Evolutionary conservation across 2,888 invertebrate genomes (phyloP), one percentile per base, ranked within the genome.

Genomic region (Muschampia plurimacula): DNA sequence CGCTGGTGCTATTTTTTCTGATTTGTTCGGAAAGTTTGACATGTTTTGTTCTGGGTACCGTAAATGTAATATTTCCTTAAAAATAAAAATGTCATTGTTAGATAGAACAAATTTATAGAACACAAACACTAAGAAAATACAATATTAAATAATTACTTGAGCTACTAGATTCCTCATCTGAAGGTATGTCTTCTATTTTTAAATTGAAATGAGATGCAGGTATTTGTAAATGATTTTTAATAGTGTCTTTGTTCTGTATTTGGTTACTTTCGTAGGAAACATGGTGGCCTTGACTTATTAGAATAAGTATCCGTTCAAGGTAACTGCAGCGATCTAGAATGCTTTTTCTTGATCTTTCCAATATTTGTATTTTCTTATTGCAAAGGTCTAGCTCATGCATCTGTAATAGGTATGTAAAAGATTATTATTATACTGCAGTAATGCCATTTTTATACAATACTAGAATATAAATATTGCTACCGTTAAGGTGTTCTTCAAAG

Each of bases 21-120:
- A 63, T 46, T 13, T 57, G 55, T 52, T 13, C 75, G 57, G 78
- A 44, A 41, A 79, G 75, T 76, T 86, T 83, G 32, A 86, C 75
- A 63, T 87, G 74, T 82, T 85, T 81, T 12, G 90, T 88, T 77
- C 87, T 85, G 13, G 85, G 78, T 63, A 93, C 78, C 28, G 90
- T 90, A 41, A 91, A 81, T 15, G 93, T 93, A 78, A 80, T 79
- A 76, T 87, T 90, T 76, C 79, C 93, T 93, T 75, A 67, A 88
- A 90, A 72, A 52, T 28, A 13, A 13, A 7, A 60, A 39, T 59
- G 1, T 7, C 1, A 13, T 1, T 39, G 7, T 39, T 15, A 39
- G 10, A 36, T 62, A 10, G 10, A 62, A 15, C 41, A 8, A n/a
- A 12, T 60, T 36, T 60, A 5, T 8, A 15, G 6, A 36, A n/a